A percentile compares a stretch with the other conserved stretches of the same genome.
Conservation (phyloP, 1,140 invertebrate genomes). For the Brachionus manjavacas region DNA sequence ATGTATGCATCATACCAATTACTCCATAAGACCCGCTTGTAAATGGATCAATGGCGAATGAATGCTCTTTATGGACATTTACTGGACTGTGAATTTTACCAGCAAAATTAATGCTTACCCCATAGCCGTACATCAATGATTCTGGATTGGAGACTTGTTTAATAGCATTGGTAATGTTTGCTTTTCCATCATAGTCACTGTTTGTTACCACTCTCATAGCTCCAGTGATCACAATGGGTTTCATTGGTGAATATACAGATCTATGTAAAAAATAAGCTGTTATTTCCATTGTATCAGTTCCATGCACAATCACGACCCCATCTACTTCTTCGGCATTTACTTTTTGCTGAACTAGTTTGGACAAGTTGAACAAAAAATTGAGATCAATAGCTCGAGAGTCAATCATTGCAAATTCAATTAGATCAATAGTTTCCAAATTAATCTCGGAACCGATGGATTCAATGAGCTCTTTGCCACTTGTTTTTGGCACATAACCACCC, state of each 20-base stretch:
- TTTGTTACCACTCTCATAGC: conserved; percentile 35
- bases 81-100: conserved; percentile 42
- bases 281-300: conserved; percentile 41
- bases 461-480: conserved; percentile 33
- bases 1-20: conserved; percentile 42
- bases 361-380: neutral
- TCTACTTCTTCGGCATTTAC: conserved; percentile 21
- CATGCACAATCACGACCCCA: conserved; percentile 35
- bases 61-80: conserved; percentile 18
- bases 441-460: conserved; percentile 23
- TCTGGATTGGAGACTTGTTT: conserved; percentile 40
- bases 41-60: conserved; percentile 40
- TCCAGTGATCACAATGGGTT: conserved; percentile 33
- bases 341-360: conserved; percentile 35
- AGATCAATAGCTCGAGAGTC: conserved; percentile 37
- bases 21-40: conserved; percentile 18
- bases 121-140: neutral
- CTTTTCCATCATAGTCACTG: conserved; percentile 40
- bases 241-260: neutral
- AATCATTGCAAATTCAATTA: conserved; percentile 40
- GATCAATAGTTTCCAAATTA: conserved; percentile 32
- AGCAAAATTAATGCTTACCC: conserved; percentile 40
- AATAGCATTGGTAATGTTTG: conserved; percentile 37
- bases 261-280: conserved; percentile 39
- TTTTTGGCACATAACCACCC: conserved; percentile 39